These are phyloP conservation scores for Oryctes rhinoceros DNA, from an alignment of 1,140 invertebrate species.

Conservation along the genomic window DNA sequence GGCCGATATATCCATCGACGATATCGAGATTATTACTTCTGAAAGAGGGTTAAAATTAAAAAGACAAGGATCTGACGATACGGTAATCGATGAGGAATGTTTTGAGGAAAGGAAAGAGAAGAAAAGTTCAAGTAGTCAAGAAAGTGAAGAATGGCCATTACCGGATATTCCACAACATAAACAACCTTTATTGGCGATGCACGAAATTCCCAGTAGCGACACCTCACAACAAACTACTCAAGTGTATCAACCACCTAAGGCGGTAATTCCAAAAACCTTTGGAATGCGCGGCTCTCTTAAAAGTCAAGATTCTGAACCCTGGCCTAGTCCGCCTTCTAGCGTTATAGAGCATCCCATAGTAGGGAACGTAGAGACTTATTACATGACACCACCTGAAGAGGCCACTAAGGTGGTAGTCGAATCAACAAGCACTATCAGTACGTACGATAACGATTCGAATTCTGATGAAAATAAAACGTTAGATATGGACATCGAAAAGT, in stretches of 20 bases:
- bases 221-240: constrained; percentile 60
- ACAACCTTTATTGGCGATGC: constrained; percentile 55
- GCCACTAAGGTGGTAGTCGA: constrained; percentile 73
- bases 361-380: constrained; percentile 86
- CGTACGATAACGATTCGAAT: constrained; percentile 59
- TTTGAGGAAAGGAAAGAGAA: constrained; percentile 53
- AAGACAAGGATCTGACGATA: constrained; percentile 60
- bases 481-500: constrained; percentile 59
- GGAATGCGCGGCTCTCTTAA: constrained; percentile 59
- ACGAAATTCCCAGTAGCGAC: constrained; percentile 58
- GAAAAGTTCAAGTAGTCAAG: constrained; percentile 67
- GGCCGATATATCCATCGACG: constrained; percentile 81
- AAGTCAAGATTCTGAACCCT: constrained; percentile 74
- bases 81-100: constrained; percentile 60
- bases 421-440: constrained; percentile 54
- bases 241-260: constrained; percentile 58
- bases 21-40: constrained; percentile 62
- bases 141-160: constrained; percentile 75
- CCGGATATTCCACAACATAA: constrained; percentile 68
- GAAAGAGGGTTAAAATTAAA: constrained; percentile 57
- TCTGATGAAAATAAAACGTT: constrained; percentile 68
- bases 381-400: constrained; percentile 75
- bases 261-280: constrained; percentile 58
- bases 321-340: constrained; percentile 80
- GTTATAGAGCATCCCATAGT: constrained; percentile 69